Conservation (phyloP, 1,140 invertebrate species). For the Arion vulgaris region DNA sequence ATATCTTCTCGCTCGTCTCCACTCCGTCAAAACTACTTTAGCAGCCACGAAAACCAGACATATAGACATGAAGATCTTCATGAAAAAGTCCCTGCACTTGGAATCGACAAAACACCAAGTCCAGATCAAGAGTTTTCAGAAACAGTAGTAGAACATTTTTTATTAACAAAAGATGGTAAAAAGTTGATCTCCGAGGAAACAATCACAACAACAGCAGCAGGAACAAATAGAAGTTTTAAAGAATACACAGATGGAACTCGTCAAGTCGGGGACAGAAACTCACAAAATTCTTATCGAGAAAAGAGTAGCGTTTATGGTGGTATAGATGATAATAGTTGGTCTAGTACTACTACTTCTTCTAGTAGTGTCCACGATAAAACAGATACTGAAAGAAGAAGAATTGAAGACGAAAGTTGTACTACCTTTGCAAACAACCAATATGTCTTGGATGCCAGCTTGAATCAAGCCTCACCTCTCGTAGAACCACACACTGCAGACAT, state of each 20-base stretch:
- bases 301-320: no score
- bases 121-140: slow-evolving; percentile 19
- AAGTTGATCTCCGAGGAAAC: slow-evolving; percentile 32
- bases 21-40: not conserved
- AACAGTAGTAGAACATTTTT: slow-evolving; percentile 32
- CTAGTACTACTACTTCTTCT: not conserved
- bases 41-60: not conserved
- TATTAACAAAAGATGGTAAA: slow-evolving; percentile 33
- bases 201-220: slow-evolving; percentile 3
- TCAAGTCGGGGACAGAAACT: no score
- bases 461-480: not conserved
- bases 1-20: slow-evolving; percentile 4
- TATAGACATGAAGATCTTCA: not conserved
- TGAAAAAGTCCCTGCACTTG: not conserved
- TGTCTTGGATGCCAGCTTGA: slow-evolving; percentile 3
- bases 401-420: not conserved
- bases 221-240: not conserved
- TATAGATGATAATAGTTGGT: not conserved
- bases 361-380: not conserved
- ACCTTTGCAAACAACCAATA: slow-evolving; percentile 27
- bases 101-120: not conserved
- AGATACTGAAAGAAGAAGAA: not conserved
- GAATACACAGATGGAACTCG: not conserved
- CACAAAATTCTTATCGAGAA: no score
- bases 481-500: not conserved